Evolutionary conservation across 92 coral and sea anemone genomes (phyloP), one percentile per base, ranked within the genome.

Genomic region (Epizoanthus rinbou): DNA sequence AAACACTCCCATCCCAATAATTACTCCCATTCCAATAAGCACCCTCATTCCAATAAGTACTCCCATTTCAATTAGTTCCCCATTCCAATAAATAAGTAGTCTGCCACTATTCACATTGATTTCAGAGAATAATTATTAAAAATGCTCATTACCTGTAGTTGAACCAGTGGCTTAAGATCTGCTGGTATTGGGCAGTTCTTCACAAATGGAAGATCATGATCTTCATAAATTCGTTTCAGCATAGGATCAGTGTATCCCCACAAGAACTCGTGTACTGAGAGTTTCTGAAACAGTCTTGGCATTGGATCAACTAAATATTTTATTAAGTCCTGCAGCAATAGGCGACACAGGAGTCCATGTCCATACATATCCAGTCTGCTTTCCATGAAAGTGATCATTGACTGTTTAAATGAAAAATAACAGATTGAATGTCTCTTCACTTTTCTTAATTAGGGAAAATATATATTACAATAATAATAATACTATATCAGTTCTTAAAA

Each of bases 201-300:
- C 57, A 69, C 13, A 37, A 17, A 15, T 35, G 22, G 45, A 57
- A 50, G 15, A n/a, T 37, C 18, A 43, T 50, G 74, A 4, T 4
- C 15, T 4, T 76, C 69, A 4, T 60, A n/a, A 2, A 76, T n/a
- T 41, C 43, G 19, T 52, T 64, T 73, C 3, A 89, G 74, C 17
- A 83, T 56, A 6, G 90, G 88, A 75, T 95, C 98, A 15, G 65
- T 80, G 66, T 95, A 91, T 1, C 98, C 98, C 98, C 98, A 95
- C 17, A 95, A 89, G 59, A 90, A 73, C 71, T 95, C 89, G 64
- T 74, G 53, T 6, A 93, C 95, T 13, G 98, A 75, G 37, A 76
- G 81, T 6, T 57, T 80, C 43, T 93, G 93, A 76, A 95, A 93
- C 67, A 86, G 68, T 41, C 41, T 76, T n/a, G 82, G 82, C 37